Evolutionary conservation across 2,113 vertebrate genomes (phyloP).

Genomic region (Chelonoidis abingdonii): DNA sequence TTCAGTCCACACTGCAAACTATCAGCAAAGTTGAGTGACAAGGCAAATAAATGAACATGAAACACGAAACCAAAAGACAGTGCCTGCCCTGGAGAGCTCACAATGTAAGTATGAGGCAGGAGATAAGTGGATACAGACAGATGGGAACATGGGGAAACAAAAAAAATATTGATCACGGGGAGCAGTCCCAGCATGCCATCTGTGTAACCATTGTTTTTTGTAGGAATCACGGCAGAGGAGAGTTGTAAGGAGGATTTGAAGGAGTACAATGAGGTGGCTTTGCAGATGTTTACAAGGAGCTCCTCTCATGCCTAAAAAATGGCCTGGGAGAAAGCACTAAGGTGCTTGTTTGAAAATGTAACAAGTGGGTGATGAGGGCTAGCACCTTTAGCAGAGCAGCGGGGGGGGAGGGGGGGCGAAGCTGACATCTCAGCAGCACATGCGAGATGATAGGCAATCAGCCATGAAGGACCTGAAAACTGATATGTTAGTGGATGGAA

Average conservation of each 20-base stretch:
- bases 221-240: constrained; percentile 12
- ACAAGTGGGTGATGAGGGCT: constrained; percentile 31
- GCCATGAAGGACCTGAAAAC: constrained; percentile 43
- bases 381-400: background rate
- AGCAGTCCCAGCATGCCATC: fast-evolving
- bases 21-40: constrained; percentile 22
- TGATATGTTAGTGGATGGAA: constrained; percentile 28
- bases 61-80: fast-evolving
- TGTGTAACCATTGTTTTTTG: background rate
- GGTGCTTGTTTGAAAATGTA: constrained; percentile 50
- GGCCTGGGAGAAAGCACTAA: constrained; percentile 38
- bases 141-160: fast-evolving
- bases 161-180: fast-evolving
- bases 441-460: constrained; percentile 41
- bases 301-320: constrained; percentile 44
- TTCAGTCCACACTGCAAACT: background rate
- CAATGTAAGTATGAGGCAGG: background rate
- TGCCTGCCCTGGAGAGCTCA: fast-evolving
- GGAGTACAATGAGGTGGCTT: constrained; percentile 26
- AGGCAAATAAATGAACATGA: background rate
- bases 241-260: background rate
- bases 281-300: background rate
- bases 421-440: constrained; percentile 49
- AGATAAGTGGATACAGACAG: fast-evolving
- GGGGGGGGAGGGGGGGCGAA: background rate